Evolutionary conservation across 1,140 invertebrate species (phyloP), one percentile per base, ranked within the genome.

Genomic region (Drosophila paulistorum): DNA sequence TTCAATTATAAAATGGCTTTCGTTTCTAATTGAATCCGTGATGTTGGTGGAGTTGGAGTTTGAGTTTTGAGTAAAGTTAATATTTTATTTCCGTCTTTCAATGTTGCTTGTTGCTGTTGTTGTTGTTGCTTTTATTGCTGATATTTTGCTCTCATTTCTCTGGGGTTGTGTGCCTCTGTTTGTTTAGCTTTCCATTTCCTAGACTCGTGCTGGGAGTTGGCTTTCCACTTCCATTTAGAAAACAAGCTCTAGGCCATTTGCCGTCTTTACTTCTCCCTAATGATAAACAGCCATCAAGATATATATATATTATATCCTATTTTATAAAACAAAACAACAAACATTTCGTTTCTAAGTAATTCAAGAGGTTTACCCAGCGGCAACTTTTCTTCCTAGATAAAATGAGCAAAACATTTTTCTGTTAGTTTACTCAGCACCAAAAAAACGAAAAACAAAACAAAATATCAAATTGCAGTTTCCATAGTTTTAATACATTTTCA

Each of bases 1-100:
- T 87, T 87, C 84, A 87, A 87, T 87, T 87, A 87, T 90, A 84
- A 87, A 89, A 90, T 87, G 84, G 84, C 84, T 87, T 87, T 89
- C 79, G 77, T 68, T 87, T 89, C 84, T 87, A 87, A 87, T 87
- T 87, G 83, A 87, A 87, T 51, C 45, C 45, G 45, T 51, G 45
- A 51, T 51, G 45, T 51, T 51, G 45, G 0, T 37, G 35, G 35
- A 37, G 35, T 87, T 73, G 83, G 77, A 71, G 84, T 72, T 77
- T 42, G 76, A 74, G 77, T 57, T 68, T 66, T 65, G 41, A 74
- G 71, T 79, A 79, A 78, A 87, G 83, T 83, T 86, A 87, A 86
- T 87, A 89, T 80, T 87, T 87, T 87, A 87, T 87, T 89, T 83
- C 79, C 73, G 74, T 62, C 84, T 83, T 74, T 62, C 66, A 39